Conservation (phyloP, 1,140 invertebrate species). For the Reticulitermes speratus region DNA sequence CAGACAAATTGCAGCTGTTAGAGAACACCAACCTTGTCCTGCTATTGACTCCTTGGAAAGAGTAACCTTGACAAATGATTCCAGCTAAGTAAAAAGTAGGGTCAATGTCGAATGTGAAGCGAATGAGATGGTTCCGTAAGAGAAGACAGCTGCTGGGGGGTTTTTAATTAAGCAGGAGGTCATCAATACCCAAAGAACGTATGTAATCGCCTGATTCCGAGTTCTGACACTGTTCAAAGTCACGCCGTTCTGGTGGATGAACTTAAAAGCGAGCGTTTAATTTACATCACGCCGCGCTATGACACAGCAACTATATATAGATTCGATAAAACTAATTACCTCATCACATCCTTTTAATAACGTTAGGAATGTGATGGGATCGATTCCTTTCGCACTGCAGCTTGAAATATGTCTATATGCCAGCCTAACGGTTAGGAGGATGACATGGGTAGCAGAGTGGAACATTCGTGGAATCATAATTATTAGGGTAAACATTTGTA, state of each 20-base stretch:
- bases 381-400: too few relatives aligned
- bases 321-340: too few relatives aligned
- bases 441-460: too few relatives aligned
- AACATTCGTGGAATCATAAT: too few relatives aligned
- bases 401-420: too few relatives aligned
- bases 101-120: neutral
- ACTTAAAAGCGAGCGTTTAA: neutral
- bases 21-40: neutral
- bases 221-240: neutral
- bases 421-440: too few relatives aligned
- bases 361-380: too few relatives aligned
- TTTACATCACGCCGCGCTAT: neutral
- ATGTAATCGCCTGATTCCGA: neutral
- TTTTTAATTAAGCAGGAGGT: too few relatives aligned
- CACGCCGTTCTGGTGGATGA: too few relatives aligned
- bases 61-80: neutral
- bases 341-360: too few relatives aligned
- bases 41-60: neutral
- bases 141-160: neutral
- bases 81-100: neutral
- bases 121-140: neutral
- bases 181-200: neutral
- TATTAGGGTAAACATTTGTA: too few relatives aligned
- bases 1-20: too few relatives aligned
- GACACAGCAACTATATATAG: neutral